Evolutionary conservation across 1,140 invertebrate species (phyloP).

Genomic region (Carposina sasakii): DNA sequence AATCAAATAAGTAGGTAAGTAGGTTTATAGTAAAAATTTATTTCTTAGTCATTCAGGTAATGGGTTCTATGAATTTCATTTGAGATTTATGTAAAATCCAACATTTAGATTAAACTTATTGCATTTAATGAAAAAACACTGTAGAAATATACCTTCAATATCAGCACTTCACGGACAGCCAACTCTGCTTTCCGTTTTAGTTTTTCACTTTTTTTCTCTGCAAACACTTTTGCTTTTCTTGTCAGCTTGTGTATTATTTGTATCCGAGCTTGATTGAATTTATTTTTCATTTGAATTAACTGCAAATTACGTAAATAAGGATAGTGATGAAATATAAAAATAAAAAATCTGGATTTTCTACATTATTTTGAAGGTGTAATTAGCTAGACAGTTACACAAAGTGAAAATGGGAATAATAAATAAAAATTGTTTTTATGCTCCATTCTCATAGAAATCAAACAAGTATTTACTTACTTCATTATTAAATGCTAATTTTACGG

Average conservation of each 20-base stretch:
- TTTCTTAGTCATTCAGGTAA: no score
- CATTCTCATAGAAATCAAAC: no score
- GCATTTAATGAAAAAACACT: no score
- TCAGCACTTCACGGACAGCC: constrained; percentile 59
- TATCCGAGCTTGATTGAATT: constrained; percentile 56
- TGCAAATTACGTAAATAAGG: constrained; percentile 24
- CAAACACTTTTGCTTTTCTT: constrained; percentile 55
- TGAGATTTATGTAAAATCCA: no score
- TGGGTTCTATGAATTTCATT: no score
- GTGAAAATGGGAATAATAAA: no score
- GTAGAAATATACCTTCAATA: constrained; percentile 55
- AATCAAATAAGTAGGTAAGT: no score
- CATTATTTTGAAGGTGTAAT: no score
- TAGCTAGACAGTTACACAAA: no score
- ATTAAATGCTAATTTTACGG: constrained; percentile 63
- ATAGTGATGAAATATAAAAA: background rate
- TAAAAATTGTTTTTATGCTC: no score
- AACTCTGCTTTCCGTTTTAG: constrained; percentile 51
- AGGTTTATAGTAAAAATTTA: background rate
- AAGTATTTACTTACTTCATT: constrained; percentile 48
- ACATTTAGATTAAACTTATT: no score
- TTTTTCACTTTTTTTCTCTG: constrained; percentile 50
- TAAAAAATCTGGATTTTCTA: background rate
- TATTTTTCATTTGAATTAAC: constrained; percentile 59
- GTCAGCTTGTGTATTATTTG: constrained; percentile 61